Evolutionary conservation across 92 coral and sea anemone genomes (phyloP).

Genomic region (Phenganax marumi): DNA sequence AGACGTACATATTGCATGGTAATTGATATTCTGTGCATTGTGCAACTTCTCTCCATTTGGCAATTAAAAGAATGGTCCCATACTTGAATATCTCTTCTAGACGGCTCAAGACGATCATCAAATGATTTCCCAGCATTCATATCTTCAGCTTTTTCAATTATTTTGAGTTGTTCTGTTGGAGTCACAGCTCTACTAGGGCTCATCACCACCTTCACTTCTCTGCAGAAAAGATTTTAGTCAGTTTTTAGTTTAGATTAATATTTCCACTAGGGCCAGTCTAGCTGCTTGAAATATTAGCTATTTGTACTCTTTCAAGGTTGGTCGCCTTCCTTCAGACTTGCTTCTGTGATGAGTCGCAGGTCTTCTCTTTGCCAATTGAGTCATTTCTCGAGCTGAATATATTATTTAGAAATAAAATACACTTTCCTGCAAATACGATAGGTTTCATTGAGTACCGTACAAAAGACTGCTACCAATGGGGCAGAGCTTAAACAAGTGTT

Average conservation of each 20-base stretch:
- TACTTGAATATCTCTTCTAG: slow-evolving; percentile 79
- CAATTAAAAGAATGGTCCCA: not conserved
- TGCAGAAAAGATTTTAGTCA: slow-evolving; percentile 21
- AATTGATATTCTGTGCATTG: not conserved
- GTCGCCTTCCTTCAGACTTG: slow-evolving; percentile 32
- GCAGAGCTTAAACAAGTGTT: no score
- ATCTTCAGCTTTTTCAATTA: slow-evolving; percentile 62
- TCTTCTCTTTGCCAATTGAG: not conserved
- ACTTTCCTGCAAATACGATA: not conserved
- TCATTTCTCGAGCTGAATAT: slow-evolving; percentile 16
- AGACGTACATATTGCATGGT: not conserved
- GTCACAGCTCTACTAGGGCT: slow-evolving; percentile 96
- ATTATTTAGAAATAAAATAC: not conserved
- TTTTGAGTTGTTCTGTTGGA: slow-evolving; percentile 83
- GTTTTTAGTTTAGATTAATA: not conserved
- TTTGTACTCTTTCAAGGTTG: slow-evolving; percentile 7
- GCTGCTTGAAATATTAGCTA: not conserved
- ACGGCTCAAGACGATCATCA: slow-evolving; percentile 61
- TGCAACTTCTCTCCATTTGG: no score
- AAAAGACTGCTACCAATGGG: not conserved
- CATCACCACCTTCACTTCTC: slow-evolving; percentile 46
- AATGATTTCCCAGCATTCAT: slow-evolving; percentile 60
- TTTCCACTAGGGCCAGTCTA: not conserved
- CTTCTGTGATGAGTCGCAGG: slow-evolving; percentile 38
- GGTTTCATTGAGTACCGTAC: not conserved